Conservation (phyloP, 2,113 vertebrate genomes). For the Nycticorax nycticorax region DNA sequence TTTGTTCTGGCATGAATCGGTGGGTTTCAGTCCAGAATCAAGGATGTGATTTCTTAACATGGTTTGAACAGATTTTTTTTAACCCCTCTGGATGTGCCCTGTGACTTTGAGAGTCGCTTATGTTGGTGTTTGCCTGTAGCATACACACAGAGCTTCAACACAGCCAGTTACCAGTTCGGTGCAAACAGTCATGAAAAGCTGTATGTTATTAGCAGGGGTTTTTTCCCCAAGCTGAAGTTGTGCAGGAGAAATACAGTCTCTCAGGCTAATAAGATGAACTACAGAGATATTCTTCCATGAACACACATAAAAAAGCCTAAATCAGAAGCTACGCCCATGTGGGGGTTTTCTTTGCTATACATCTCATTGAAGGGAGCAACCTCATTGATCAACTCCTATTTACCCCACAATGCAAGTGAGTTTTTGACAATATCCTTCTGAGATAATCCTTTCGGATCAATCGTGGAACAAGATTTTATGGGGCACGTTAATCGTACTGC, state of each 20-base stretch:
- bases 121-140: background rate
- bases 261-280: background rate
- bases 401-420: background rate
- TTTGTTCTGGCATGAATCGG: background rate
- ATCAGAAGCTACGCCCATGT: background rate
- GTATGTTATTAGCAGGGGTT: background rate
- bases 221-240: background rate
- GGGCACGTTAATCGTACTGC: background rate
- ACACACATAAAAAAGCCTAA: background rate
- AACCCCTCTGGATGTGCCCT: background rate
- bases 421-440: background rate
- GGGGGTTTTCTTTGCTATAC: background rate
- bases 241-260: background rate
- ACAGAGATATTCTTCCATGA: accelerated
- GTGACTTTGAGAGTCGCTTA: background rate
- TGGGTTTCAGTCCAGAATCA: background rate
- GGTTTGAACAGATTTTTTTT: background rate
- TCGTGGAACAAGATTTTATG: background rate
- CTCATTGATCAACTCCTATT: background rate
- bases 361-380: background rate
- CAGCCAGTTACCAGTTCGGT: background rate
- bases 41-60: background rate
- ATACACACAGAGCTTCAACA: background rate
- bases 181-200: background rate
- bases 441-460: background rate